Evolutionary conservation across 1,140 invertebrate species (phyloP).

Genomic region (Plutomurus gul): DNA sequence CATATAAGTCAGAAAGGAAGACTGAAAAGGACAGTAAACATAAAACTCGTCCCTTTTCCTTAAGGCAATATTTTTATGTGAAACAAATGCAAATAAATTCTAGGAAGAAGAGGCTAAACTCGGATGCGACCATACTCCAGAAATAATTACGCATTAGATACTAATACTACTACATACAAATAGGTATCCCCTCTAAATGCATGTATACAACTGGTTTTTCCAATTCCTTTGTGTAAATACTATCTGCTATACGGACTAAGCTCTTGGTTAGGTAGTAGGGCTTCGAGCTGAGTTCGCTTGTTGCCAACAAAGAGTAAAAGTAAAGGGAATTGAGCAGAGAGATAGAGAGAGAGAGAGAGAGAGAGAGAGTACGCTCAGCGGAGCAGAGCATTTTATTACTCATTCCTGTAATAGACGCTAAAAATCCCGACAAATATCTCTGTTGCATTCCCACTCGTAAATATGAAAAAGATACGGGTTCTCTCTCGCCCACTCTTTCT

Average conservation of each 20-base stretch:
- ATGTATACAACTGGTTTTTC: no score
- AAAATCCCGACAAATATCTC: slow-evolving; percentile 2
- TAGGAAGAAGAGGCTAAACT: no score
- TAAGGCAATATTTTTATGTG: no score
- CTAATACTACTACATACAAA: no score
- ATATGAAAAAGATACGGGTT: neutral
- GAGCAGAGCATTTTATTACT: neutral
- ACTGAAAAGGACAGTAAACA: neutral
- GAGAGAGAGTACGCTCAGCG: neutral
- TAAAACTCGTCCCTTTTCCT: neutral
- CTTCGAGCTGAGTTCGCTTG: neutral
- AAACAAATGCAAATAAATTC: no score
- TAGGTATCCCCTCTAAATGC: no score
- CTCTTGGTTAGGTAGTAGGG: neutral
- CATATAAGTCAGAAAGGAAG: no score
- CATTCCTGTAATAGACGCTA: neutral
- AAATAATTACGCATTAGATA: no score
- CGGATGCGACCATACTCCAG: no score
- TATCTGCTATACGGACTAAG: neutral
- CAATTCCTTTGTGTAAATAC: no score
- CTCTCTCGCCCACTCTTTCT: neutral
- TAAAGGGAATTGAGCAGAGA: neutral
- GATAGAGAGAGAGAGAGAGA: neutral
- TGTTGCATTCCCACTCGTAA: neutral
- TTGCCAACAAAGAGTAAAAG: neutral